Evolutionary conservation across 2,888 invertebrate species (phyloP).

Genomic region (Epinotia ramella): DNA sequence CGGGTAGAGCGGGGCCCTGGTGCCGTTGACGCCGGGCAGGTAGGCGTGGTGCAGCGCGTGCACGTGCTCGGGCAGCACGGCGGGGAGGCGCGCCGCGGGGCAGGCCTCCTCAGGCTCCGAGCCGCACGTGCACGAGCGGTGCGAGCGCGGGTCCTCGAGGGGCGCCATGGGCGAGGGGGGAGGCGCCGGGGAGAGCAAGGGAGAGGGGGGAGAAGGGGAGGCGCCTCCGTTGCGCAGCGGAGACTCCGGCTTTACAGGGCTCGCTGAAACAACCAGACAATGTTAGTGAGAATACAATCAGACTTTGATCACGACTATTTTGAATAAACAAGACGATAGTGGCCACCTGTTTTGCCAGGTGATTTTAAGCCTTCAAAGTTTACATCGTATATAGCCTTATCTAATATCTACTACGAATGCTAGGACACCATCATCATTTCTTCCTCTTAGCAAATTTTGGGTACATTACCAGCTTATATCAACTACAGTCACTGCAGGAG

Average conservation of each 20-base stretch:
- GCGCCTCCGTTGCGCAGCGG: slow-evolving; percentile 72
- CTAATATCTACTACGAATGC: too few species aligned
- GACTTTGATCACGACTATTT: too few species aligned
- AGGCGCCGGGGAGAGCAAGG: slow-evolving; percentile 47
- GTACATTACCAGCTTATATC: too few species aligned
- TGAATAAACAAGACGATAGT: too few species aligned
- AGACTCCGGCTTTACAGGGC: slow-evolving; percentile 65
- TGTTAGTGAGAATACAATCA: background rate
- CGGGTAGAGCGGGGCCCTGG: slow-evolving; percentile 74
- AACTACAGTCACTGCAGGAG: too few species aligned
- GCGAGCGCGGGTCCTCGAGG: slow-evolving; percentile 68
- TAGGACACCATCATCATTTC: too few species aligned
- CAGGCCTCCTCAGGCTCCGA: slow-evolving; percentile 57
- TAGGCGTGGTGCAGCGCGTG: slow-evolving; percentile 82
- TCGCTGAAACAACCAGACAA: slow-evolving; percentile 51
- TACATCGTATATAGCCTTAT: too few species aligned
- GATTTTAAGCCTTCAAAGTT: too few species aligned
- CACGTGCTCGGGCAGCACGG: slow-evolving; percentile 80
- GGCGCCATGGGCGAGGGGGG: slow-evolving; percentile 52
- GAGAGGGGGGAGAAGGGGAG: slow-evolving; percentile 45
- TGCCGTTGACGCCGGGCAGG: slow-evolving; percentile 87
- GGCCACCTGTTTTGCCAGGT: too few species aligned
- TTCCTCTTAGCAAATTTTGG: too few species aligned
- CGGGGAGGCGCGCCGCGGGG: slow-evolving; percentile 69
- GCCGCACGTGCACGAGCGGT: slow-evolving; percentile 68